Conservation (phyloP, 2,888 invertebrate species). For the Podabrus alpinus region DNA sequence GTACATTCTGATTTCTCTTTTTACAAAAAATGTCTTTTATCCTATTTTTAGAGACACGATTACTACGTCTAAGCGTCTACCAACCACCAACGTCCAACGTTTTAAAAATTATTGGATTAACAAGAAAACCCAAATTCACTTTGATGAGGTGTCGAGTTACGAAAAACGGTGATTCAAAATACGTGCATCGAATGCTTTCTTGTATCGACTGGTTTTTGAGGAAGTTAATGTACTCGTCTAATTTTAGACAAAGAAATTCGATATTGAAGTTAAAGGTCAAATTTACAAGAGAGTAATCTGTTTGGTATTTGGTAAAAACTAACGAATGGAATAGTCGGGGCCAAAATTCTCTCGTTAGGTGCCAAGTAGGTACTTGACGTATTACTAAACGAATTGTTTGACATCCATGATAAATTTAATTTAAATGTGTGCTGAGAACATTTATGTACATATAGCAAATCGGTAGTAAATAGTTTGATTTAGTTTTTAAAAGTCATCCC, state of each 20-base stretch:
- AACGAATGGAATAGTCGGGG: background rate
- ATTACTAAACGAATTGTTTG: background rate
- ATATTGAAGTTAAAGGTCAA: background rate
- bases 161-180: background rate
- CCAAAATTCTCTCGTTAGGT: background rate
- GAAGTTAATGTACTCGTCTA: background rate
- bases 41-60: background rate
- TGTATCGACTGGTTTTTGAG: background rate
- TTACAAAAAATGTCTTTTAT: background rate
- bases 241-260: background rate
- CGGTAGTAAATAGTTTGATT: background rate
- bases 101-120: background rate
- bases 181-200: background rate
- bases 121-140: background rate
- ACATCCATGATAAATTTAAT: background rate
- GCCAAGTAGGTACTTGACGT: background rate
- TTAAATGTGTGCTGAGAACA: background rate
- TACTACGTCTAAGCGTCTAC: background rate
- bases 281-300: no score
- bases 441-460: no score
- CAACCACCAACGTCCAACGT: no score
- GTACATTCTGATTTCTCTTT: background rate
- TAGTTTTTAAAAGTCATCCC: background rate
- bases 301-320: no score
- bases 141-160: background rate